Conservation (phyloP, 2,113 vertebrate species). For the Columba janthina region DNA sequence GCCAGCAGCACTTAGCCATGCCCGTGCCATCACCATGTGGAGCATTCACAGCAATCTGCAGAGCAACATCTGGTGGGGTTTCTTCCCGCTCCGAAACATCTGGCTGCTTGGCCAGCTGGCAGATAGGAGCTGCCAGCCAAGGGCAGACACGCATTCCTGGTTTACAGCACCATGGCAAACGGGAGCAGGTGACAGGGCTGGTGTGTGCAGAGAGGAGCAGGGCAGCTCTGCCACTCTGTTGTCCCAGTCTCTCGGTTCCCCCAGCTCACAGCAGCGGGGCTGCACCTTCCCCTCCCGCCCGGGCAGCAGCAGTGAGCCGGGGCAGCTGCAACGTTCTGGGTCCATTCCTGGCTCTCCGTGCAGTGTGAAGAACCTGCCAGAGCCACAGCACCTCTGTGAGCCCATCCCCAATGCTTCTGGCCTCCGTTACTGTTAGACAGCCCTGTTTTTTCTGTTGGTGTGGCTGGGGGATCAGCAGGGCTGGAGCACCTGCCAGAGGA, state of each 20-base stretch:
- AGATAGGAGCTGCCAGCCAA: background rate
- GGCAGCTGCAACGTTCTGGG: too few relatives aligned
- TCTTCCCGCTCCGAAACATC: background rate
- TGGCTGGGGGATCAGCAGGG: too few relatives aligned
- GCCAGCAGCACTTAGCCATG: background rate
- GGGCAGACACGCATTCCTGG: background rate
- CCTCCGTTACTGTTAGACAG: background rate
- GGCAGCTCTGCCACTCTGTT: rapidly evolving
- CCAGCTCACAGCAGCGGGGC: background rate
- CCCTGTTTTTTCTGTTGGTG: background rate
- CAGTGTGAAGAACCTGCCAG: background rate
- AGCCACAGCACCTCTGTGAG: background rate
- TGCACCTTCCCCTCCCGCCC: too few relatives aligned
- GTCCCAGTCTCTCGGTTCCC: background rate
- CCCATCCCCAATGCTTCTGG: background rate
- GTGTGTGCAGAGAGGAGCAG: background rate
- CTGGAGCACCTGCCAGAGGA: too few relatives aligned
- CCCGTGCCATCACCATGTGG: rapidly evolving
- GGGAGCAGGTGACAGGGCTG: background rate
- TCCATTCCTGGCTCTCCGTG: rapidly evolving
- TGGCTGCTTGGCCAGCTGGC: background rate
- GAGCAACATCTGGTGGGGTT: background rate
- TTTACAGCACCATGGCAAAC: background rate
- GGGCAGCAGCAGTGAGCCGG: background rate
- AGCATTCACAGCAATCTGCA: background rate